phyloP scores from a whole-genome alignment of 2,797 vertebrate genomes.

The Clamator glandarius region DNA sequence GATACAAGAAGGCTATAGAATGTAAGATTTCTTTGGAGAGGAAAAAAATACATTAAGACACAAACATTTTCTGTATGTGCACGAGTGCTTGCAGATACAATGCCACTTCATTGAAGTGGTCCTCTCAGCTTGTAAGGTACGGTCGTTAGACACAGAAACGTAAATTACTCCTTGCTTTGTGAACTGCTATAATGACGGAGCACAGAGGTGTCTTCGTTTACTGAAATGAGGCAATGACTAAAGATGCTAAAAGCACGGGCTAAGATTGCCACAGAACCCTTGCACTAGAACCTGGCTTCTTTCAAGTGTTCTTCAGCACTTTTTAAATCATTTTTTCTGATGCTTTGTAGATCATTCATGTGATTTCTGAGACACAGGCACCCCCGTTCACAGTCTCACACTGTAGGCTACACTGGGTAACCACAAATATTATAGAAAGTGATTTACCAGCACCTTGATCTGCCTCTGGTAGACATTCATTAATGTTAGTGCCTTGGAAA shows the following conservation, averaged over 20 bases:
- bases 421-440: not conserved
- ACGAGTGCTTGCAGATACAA: not conserved
- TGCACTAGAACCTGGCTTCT: not conserved
- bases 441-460: not conserved
- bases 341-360: not conserved
- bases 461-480: not conserved
- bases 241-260: not conserved
- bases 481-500: not conserved
- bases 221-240: not conserved
- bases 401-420: not conserved
- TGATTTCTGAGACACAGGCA: not conserved
- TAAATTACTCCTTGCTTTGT: slow-evolving; percentile 22
- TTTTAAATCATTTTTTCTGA: not conserved
- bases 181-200: not conserved
- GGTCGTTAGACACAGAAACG: not conserved
- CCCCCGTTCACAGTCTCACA: not conserved
- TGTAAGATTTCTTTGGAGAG: not conserved
- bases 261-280: not conserved
- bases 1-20: not conserved
- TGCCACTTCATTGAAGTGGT: slow-evolving; percentile 51
- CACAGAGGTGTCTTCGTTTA: not conserved
- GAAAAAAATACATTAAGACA: slow-evolving; percentile 1
- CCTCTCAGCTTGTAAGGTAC: slow-evolving; percentile 26
- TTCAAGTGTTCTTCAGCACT: not conserved
- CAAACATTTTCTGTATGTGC: slow-evolving; percentile 22